Conservation (phyloP, 2,113 vertebrate species). For the Benitochromis conjunctus region DNA sequence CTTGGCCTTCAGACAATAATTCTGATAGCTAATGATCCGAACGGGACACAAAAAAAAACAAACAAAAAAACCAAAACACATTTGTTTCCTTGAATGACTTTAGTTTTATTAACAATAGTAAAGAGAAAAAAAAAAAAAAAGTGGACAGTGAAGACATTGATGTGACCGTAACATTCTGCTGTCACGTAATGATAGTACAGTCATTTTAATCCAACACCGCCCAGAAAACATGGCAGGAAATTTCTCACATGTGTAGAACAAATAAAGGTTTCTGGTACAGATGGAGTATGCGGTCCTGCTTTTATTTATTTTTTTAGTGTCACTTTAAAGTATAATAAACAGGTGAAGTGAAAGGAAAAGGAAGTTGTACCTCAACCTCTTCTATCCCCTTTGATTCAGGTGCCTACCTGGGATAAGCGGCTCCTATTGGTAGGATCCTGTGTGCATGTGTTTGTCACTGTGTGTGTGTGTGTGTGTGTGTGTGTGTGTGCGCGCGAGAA, state of each 20-base stretch:
- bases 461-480: neutral
- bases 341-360: neutral
- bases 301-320: neutral
- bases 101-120: too few species aligned
- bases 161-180: neutral
- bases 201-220: neutral
- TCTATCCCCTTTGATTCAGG: constrained; percentile 72
- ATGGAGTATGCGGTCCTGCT: neutral
- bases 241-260: neutral
- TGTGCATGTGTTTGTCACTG: constrained; percentile 28
- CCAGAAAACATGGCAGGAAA: neutral
- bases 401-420: constrained; percentile 71
- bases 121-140: too few species aligned
- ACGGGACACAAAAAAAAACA: too few species aligned
- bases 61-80: too few species aligned
- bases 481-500: constrained; percentile 11
- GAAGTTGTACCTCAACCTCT: neutral
- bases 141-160: too few species aligned
- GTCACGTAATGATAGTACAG: neutral
- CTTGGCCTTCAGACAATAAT: too few species aligned
- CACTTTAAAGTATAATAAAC: neutral
- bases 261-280: neutral
- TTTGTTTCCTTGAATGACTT: too few species aligned
- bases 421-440: constrained; percentile 77
- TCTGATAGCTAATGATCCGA: too few species aligned